Evolutionary conservation across 2,797 vertebrate genomes (phyloP), one percentile per base, ranked within the genome.

Genomic region (Lagocephalus sceleratus): DNA sequence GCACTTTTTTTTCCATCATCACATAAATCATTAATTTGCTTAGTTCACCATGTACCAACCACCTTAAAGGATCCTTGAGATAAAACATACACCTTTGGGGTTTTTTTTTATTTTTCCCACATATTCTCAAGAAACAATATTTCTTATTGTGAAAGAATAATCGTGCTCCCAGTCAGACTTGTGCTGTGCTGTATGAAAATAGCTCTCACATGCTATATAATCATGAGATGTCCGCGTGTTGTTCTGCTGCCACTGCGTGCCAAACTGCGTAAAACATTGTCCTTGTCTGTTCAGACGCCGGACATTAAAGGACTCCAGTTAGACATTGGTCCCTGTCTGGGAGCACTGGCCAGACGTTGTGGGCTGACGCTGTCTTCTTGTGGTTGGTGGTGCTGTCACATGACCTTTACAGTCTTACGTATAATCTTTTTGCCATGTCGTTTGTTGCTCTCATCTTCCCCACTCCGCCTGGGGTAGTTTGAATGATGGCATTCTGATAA

Each of bases 251-350:
- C 14, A 6, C 9, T 42, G 22, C 43, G 47, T 55, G 17, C 51
- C 53, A 61, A n/a, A 29, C 26, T 17, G 21, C 23, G 17, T 52
- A 40, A 48, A 26, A 67, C 52, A 58, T 19, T 20, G 40, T 52
- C 19, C 42, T 38, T 19, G 21, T 63, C 25, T 42, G 3, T 51
- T 51, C 5, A 26, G 53, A 20, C 53, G 42, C 4, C 40, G 8
- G 46, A 40, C 50, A 47, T 67, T 54, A 57, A 60, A 64, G 23
- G 22, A 3, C 44, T 62, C 29, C 46, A 75, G 76, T 79, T 71
- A 65, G 65, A 66, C 68, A 47, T 47, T 68, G 71, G 67, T 69
- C 53, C 62, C 69, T 72, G 63, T 76, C 77, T 79, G 64, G 63
- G 74, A 47, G 78, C 76, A 41, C 71, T 79, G 66, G 53, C 66